These are phyloP conservation scores for Athrips mouffetella DNA, from an alignment of 2,888 invertebrate genomes.

Conservation along the genomic window DNA sequence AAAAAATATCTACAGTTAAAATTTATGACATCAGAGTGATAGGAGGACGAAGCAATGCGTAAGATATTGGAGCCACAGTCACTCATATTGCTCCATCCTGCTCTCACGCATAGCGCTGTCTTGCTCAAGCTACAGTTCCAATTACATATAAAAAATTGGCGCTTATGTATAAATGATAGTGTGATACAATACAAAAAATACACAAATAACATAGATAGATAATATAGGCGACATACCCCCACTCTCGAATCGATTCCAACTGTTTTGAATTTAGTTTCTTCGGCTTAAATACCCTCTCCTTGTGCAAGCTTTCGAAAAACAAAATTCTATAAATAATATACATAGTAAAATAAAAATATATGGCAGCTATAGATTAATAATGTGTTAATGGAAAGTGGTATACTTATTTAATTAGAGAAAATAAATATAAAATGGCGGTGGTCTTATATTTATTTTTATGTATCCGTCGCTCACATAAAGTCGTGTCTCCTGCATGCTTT, in stretches of 20 bases:
- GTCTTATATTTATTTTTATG: no score
- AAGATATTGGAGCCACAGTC: no score
- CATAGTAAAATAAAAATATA: constrained; percentile 5
- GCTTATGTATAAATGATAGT: constrained; percentile 19
- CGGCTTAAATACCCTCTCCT: constrained; percentile 78
- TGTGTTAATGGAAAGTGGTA: background rate
- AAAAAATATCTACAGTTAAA: no score
- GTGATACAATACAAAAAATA: constrained; percentile 33
- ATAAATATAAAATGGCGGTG: no score
- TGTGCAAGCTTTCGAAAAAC: constrained; percentile 63
- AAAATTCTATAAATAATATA: constrained; percentile 28
- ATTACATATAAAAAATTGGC: constrained; percentile 20
- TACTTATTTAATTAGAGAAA: no score
- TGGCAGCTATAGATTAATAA: background rate
- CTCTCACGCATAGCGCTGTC: no score
- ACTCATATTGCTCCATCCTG: no score
- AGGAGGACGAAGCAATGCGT: no score
- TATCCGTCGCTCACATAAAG: no score
- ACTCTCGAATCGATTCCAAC: constrained; percentile 89
- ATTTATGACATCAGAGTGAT: no score
- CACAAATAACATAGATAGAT: constrained; percentile 38
- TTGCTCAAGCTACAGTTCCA: no score
- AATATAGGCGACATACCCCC: constrained; percentile 83
- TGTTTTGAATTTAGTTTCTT: constrained; percentile 91
- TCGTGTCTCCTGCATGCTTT: no score